phyloP scores from a whole-genome alignment of 2,888 invertebrate species.

The Nyleta sp. region DNA sequence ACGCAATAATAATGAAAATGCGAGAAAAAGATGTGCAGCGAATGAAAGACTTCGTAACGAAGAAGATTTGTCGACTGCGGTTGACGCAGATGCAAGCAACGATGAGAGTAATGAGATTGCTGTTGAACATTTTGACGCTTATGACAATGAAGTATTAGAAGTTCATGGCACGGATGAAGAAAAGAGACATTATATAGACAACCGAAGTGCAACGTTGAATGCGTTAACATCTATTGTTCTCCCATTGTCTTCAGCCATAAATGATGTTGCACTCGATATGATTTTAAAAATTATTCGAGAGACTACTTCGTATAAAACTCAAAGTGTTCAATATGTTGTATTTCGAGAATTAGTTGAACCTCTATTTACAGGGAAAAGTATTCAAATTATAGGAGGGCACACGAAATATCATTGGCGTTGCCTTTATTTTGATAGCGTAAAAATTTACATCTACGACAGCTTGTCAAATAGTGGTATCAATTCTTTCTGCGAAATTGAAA shows the following conservation, averaged over 20 bases:
- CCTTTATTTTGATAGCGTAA: not conserved
- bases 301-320: not conserved
- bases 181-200: not conserved
- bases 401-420: constrained; percentile 6
- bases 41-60: not conserved
- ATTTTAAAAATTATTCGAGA: constrained; percentile 12
- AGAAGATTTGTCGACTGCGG: not conserved
- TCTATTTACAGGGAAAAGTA: not conserved
- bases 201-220: not conserved
- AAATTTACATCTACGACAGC: constrained; percentile 4
- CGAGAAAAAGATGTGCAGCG: no score
- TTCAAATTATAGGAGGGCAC: not conserved
- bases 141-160: not conserved
- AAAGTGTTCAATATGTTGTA: not conserved
- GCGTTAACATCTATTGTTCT: not conserved
- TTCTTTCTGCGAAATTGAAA: not conserved
- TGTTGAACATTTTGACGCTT: not conserved
- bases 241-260: not conserved
- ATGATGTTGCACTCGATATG: not conserved
- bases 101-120: not conserved
- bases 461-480: not conserved
- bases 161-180: not conserved
- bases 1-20: not conserved
- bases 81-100: not conserved
- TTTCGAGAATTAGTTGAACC: not conserved